Percentiles rank a stretch among this genome's conserved stretches.
Conservation (phyloP, 2,888 invertebrate genomes). For the Epirrhoe alternata region DNA sequence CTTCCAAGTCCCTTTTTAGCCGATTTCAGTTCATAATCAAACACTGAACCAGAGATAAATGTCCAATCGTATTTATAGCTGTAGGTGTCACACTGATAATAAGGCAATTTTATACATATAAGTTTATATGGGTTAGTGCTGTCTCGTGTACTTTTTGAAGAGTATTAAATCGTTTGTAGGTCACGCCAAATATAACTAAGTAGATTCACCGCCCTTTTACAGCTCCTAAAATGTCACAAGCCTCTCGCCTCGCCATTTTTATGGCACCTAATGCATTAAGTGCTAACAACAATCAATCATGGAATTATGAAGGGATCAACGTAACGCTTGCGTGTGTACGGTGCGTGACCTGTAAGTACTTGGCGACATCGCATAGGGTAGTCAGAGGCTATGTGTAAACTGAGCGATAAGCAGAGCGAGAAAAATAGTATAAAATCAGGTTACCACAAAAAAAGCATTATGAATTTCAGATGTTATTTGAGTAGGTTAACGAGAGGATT, state of each 20-base stretch:
- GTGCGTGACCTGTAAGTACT: constrained; percentile 62
- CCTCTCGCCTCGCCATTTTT: constrained; percentile 54
- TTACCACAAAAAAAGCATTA: no score
- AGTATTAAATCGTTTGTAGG: not conserved
- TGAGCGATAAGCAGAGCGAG: constrained; percentile 13
- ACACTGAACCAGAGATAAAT: no score
- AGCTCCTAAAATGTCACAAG: constrained; percentile 22
- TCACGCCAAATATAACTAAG: not conserved
- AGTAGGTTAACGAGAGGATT: no score
- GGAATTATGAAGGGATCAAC: constrained; percentile 68
- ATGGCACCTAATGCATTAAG: constrained; percentile 65
- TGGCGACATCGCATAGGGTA: constrained; percentile 52
- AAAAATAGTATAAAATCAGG: not conserved
- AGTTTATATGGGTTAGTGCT: no score
- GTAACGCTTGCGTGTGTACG: constrained; percentile 67
- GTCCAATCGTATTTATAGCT: no score
- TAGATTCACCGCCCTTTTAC: constrained; percentile 2
- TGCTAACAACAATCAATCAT: constrained; percentile 76
- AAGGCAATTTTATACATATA: no score
- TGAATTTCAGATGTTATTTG: no score
- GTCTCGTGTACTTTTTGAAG: no score
- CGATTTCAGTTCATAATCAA: no score
- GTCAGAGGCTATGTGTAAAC: constrained; percentile 6
- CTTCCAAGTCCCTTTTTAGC: no score
- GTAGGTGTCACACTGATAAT: no score